Conservation (phyloP, 2,888 invertebrate species). For the Ennomos quercinarius region DNA sequence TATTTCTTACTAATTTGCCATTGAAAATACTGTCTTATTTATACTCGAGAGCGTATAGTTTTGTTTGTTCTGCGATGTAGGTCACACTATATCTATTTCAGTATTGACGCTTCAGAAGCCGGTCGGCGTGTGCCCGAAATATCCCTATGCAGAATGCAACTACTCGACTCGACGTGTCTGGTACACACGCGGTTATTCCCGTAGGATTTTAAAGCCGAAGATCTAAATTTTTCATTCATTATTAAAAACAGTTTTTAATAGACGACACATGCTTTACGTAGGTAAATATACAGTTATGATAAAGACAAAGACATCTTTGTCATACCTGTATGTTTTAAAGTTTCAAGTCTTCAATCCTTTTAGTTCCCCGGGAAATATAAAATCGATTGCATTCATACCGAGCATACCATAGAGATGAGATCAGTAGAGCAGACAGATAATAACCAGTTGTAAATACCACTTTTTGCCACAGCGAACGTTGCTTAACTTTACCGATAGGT, state of each 20-base stretch:
- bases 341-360: no score
- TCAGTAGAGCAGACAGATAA: not conserved
- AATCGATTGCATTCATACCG: not conserved
- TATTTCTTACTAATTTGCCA: constrained; percentile 24
- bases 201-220: not conserved
- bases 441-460: no score
- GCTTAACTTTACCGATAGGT: no score
- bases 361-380: no score
- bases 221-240: no score
- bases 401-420: no score
- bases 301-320: no score
- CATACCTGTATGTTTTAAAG: no score
- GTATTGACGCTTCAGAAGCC: constrained; percentile 67
- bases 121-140: constrained; percentile 73
- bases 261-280: no score
- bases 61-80: constrained; percentile 62
- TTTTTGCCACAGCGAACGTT: no score
- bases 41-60: constrained; percentile 44
- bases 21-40: constrained; percentile 40
- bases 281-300: no score
- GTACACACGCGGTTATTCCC: constrained; percentile 50
- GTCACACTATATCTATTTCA: constrained; percentile 77
- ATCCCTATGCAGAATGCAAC: constrained; percentile 76
- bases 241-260: no score
- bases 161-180: constrained; percentile 38